Percentiles rank a stretch among this genome's conserved stretches.
Conservation (phyloP, 2,797 vertebrate genomes). For the Natrix natrix region DNA sequence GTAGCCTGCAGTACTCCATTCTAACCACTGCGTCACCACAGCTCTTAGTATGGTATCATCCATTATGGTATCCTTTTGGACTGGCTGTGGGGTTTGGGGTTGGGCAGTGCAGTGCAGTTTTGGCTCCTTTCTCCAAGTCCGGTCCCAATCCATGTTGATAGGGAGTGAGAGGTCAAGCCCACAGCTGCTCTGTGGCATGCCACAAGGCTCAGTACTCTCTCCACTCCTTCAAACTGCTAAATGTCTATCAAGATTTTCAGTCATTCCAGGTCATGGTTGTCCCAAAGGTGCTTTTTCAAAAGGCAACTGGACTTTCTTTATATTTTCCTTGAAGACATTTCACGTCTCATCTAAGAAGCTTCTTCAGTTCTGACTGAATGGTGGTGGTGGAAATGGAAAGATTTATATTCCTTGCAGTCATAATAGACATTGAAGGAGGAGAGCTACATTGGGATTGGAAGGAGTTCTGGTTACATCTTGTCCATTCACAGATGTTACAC, state of each 20-base stretch:
- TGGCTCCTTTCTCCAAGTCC: neutral
- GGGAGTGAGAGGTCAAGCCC: neutral
- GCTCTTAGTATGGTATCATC: neutral
- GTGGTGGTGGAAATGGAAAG: neutral
- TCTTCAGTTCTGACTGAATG: neutral
- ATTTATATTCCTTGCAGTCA: neutral
- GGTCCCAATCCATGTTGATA: neutral
- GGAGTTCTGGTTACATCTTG: neutral
- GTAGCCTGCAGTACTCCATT: too few species aligned
- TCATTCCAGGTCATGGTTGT: neutral
- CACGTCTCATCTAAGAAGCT: neutral
- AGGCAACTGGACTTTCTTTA: neutral
- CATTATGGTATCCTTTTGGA: neutral
- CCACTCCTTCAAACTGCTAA: neutral
- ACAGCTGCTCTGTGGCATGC: neutral
- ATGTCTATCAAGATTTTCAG: neutral
- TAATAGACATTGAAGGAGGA: neutral
- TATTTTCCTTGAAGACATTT: neutral
- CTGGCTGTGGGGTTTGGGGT: neutral
- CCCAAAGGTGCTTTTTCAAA: neutral
- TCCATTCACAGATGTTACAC: neutral
- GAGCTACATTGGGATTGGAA: neutral
- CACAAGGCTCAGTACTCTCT: neutral
- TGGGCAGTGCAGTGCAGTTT: neutral
- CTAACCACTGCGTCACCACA: too few species aligned